Evolutionary conservation across 2,888 invertebrate genomes (phyloP), one percentile per base, ranked within the genome.

Genomic region (Steinernema hermaphroditum): DNA sequence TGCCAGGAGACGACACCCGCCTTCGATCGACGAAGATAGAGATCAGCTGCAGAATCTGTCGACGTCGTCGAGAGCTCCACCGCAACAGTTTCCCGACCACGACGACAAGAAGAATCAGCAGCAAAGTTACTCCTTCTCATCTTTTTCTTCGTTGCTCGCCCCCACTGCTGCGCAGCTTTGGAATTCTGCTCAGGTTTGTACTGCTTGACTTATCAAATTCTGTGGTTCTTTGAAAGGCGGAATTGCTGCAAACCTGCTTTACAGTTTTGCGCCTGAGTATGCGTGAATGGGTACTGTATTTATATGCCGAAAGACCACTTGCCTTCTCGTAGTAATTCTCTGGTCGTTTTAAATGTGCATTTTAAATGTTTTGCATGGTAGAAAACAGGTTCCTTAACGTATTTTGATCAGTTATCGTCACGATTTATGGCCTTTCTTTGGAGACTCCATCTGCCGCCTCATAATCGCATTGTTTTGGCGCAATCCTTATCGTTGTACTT

Each of bases 121-220:
- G 43, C 46, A 46, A 2, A 27, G 54, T 22, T 72, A 69, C 14
- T 74, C 68, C 22, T 72, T 71, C 27, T 79, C 79, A 43, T 76
- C 81, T 24, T 70, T 83, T 71, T 79, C 78, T 27, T 81, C 80
- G n/a, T 81, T 83, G 70, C 78, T 84, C 75, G 75, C 79, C 57
- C 80, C 83, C 24, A 78, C 82, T 41, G 80, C 84, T 16, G 75
- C 82, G n/a, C 80, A 83, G 72, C 75, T 84, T 73, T 84, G 84
- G 84, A 84, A 79, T 77, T 79, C 82, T 37, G 84, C 84, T 54
- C 84, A 84, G 78, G 84, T 84, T 72, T 70, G 75, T 74, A n/a
- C n/a, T n/a, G 37, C 37, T 37, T 37, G 4, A 37, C 37, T 8
- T 37, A 12, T 37, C 14, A 8, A 14, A 6, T 37, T 69, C 34